A percentile compares a stretch with the other conserved stretches of the same genome.
Conservation (phyloP, 37 sponge, comb jelly and placozoan species). For the Tethya wilhelma region DNA sequence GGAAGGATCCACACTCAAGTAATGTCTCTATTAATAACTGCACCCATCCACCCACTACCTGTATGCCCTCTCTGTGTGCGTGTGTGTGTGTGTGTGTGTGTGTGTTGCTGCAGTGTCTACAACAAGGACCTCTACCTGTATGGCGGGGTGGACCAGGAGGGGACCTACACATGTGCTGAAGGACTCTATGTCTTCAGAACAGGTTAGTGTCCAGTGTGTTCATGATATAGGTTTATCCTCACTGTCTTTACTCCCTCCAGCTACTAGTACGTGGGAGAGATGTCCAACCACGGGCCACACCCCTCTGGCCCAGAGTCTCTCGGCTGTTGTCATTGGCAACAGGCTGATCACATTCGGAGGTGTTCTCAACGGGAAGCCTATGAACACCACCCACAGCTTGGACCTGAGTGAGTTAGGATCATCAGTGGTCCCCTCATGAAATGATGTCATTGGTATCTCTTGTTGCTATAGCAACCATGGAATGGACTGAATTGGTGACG, state of each 20-base stretch:
- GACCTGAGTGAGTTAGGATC: conserved; percentile 16
- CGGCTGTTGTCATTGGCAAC: conserved; percentile 32
- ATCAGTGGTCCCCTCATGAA: neutral
- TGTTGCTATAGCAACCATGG: conserved; percentile 18
- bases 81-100: neutral
- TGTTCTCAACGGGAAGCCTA: conserved; percentile 51
- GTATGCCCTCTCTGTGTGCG: neutral
- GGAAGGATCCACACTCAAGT: conserved; percentile 63
- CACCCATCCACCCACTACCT: neutral
- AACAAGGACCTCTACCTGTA: conserved; percentile 51
- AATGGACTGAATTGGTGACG: conserved; percentile 30
- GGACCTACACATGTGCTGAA: conserved; percentile 23
- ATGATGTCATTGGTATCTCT: neutral
- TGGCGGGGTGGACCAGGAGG: conserved; percentile 64
- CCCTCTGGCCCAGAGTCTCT: conserved; percentile 46
- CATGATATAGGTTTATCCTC: neutral
- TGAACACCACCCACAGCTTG: conserved; percentile 27
- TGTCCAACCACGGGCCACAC: conserved; percentile 34
- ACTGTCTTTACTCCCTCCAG: conserved; percentile 1
- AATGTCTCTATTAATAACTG: neutral
- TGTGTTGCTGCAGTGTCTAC: conserved; percentile 30
- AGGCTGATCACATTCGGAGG: conserved; percentile 77
- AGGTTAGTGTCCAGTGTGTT: conserved; percentile 33
- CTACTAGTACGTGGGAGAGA: conserved; percentile 34
- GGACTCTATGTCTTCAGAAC: conserved; percentile 48